A percentile compares a stretch with the other conserved stretches of the same genome.
Evolutionary conservation across 2,797 vertebrate species (phyloP).

Genomic region (Pterois miles): DNA sequence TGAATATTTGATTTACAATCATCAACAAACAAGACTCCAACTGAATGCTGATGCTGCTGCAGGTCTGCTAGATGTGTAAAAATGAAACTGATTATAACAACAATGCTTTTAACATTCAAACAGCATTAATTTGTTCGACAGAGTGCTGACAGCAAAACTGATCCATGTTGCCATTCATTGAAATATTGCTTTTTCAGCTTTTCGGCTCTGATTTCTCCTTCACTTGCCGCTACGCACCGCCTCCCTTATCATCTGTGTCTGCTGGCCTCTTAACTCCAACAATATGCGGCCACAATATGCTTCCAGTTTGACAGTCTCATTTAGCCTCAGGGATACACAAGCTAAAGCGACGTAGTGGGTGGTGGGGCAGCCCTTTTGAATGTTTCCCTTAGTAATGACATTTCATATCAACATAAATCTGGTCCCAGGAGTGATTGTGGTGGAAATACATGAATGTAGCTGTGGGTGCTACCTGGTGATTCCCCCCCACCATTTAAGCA

Average conservation of each 20-base stretch:
- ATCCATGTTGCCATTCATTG: neutral
- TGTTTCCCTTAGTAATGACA: slow-evolving; percentile 45
- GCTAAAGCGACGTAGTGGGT: slow-evolving; percentile 32
- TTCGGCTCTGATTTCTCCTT: slow-evolving; percentile 30
- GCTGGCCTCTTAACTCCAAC: slow-evolving; percentile 51
- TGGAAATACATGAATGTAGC: neutral
- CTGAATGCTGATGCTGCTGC: neutral
- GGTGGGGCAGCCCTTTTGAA: slow-evolving; percentile 45
- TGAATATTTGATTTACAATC: neutral
- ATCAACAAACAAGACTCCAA: neutral
- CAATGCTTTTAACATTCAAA: neutral
- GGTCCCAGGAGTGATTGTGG: neutral
- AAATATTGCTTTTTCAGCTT: slow-evolving; percentile 24
- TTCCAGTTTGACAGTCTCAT: slow-evolving; percentile 44
- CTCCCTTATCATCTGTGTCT: slow-evolving; percentile 53
- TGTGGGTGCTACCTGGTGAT: neutral
- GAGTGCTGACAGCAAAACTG: neutral
- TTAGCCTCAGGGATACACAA: slow-evolving; percentile 44
- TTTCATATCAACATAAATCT: slow-evolving; percentile 50
- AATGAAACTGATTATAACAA: neutral
- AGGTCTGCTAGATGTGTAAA: neutral
- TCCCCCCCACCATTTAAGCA: neutral
- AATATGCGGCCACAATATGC: slow-evolving; percentile 61
- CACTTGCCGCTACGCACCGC: slow-evolving; percentile 38
- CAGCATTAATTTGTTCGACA: neutral